phyloP scores from a whole-genome alignment of 1,140 invertebrate species.

The Drosophila willistoni region DNA sequence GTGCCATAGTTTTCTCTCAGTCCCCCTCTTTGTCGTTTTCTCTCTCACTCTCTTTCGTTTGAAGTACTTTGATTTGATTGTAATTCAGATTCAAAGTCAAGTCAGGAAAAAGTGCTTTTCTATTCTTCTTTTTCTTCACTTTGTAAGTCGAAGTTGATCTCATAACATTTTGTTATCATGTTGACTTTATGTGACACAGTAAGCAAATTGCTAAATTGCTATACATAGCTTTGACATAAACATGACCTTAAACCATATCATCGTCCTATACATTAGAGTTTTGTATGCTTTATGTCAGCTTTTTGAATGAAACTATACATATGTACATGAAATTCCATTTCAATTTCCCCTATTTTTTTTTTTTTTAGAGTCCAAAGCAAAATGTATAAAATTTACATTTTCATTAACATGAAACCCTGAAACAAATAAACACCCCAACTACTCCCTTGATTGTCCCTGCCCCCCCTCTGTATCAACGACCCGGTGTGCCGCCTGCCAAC shows the following conservation, averaged over 20 bases:
- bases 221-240: too few relatives aligned
- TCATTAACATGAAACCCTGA: slow-evolving; percentile 59
- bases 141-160: slow-evolving; percentile 1
- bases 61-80: slow-evolving; percentile 11
- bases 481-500: not conserved
- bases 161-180: not conserved
- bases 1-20: not conserved
- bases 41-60: too few relatives aligned
- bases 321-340: slow-evolving; percentile 8
- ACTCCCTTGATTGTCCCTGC: not conserved
- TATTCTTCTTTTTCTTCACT: too few relatives aligned
- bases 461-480: not conserved
- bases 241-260: too few relatives aligned
- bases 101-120: not conserved
- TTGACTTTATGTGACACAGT: too few relatives aligned
- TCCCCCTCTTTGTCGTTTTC: not conserved
- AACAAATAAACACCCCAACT: slow-evolving; percentile 49
- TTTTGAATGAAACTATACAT: not conserved
- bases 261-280: too few relatives aligned
- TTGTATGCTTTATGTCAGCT: too few relatives aligned
- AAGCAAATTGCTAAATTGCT: too few relatives aligned
- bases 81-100: slow-evolving; percentile 1
- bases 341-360: slow-evolving; percentile 20
- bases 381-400: slow-evolving; percentile 77
- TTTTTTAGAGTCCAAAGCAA: slow-evolving; percentile 15